Evolutionary conservation across 2,113 vertebrate genomes (phyloP).

Genomic region (Hiodon alosoides): DNA sequence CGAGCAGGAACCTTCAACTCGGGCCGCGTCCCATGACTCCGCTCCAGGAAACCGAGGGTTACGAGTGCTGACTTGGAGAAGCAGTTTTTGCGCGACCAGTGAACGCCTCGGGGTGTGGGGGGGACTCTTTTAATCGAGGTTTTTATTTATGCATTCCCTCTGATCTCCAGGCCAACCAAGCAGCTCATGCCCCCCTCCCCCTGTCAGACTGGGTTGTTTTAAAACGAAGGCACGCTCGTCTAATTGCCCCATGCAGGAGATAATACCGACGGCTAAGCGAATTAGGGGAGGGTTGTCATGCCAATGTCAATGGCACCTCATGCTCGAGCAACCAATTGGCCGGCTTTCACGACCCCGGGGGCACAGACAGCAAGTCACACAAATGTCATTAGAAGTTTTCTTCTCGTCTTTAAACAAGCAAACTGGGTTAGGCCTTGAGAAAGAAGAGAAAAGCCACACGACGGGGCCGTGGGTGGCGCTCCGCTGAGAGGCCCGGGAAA

Average conservation of each 20-base stretch:
- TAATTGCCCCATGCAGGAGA: background rate
- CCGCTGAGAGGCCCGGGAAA: too few species aligned
- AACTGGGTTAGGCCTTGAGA: too few species aligned
- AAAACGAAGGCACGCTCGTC: background rate
- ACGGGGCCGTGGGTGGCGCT: too few species aligned
- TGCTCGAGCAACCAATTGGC: too few species aligned
- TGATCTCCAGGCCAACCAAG: conserved; percentile 39
- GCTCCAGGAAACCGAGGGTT: background rate
- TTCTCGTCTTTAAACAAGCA: too few species aligned
- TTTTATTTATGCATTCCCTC: conserved; percentile 54
- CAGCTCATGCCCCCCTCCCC: conserved; percentile 28
- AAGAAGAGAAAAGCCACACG: too few species aligned
- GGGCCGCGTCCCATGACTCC: background rate
- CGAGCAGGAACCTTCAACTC: background rate
- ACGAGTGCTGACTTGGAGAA: conserved; percentile 33
- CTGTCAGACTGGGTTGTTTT: conserved; percentile 11
- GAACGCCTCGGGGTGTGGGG: background rate
- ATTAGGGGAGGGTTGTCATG: too few species aligned
- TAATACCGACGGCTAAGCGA: background rate
- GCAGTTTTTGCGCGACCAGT: background rate
- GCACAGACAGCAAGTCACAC: too few species aligned
- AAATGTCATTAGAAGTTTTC: too few species aligned
- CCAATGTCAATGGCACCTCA: too few species aligned
- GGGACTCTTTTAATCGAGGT: conserved; percentile 31
- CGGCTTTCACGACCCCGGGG: too few species aligned